A percentile compares a stretch with the other conserved stretches of the same genome.
phyloP scores from a whole-genome alignment of 2,797 vertebrate species.

The Pygocentrus nattereri region DNA sequence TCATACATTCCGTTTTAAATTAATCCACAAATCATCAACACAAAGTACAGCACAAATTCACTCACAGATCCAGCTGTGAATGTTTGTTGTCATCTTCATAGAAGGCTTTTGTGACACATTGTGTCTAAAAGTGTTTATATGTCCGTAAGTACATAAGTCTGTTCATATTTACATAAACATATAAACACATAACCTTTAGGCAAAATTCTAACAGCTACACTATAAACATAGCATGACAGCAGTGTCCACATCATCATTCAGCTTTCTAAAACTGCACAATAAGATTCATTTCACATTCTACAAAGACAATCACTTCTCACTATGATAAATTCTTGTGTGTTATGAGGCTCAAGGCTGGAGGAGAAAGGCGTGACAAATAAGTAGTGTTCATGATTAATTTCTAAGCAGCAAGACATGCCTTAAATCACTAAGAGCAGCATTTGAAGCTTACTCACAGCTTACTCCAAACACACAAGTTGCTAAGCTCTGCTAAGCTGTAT shows the following conservation, averaged over 20 bases:
- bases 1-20: neutral
- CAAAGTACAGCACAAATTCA: neutral
- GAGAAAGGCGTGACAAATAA: neutral
- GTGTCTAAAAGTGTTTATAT: no score
- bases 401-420: neutral
- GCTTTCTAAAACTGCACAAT: neutral
- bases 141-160: neutral
- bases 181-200: neutral
- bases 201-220: neutral
- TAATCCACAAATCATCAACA: neutral
- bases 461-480: neutral
- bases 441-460: neutral
- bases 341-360: neutral
- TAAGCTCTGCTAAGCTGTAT: slow-evolving; percentile 1
- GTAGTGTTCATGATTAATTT: neutral
- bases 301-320: neutral
- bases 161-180: neutral
- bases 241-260: neutral
- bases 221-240: neutral
- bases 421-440: neutral
- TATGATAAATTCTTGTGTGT: neutral
- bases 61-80: neutral
- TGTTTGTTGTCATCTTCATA: neutral
- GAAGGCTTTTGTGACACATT: neutral
- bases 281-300: neutral